These are phyloP conservation scores for Xerus inauris DNA, from an alignment of 2,113 vertebrate genomes.

Conservation along the genomic window DNA sequence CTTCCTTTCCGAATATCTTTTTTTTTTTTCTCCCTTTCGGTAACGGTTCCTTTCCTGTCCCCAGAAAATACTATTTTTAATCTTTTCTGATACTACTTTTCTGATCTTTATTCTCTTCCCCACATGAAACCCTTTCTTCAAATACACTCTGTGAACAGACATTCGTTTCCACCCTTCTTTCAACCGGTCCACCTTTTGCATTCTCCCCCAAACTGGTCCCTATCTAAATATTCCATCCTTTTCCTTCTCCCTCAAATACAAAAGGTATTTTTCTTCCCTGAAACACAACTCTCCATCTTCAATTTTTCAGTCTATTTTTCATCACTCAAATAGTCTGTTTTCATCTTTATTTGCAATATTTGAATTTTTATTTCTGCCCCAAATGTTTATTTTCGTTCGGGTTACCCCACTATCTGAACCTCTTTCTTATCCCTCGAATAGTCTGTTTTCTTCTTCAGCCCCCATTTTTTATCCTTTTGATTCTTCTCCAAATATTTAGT, in stretches of 20 bases:
- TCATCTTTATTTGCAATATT: conserved; percentile 15
- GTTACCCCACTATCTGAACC: neutral
- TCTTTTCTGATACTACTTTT: neutral
- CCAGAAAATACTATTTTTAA: conserved; percentile 4
- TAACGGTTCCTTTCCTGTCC: conserved; percentile 28
- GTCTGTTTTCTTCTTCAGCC: conserved; percentile 2
- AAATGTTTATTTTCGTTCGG: conserved; percentile 48
- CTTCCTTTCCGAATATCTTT: neutral
- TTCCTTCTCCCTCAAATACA: neutral
- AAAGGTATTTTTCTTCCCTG: conserved; percentile 4
- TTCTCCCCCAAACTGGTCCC: neutral
- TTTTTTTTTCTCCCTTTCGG: neutral
- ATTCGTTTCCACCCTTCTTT: conserved; percentile 34
- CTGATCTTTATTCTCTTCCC: neutral
- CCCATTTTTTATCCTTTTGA: conserved; percentile 22
- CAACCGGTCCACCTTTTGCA: neutral
- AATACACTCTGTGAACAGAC: conserved; percentile 10
- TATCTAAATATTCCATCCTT: neutral
- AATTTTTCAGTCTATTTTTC: neutral
- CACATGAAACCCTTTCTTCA: conserved; percentile 9
- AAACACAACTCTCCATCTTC: neutral
- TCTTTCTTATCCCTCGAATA: neutral
- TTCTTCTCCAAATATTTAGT: conserved; percentile 47
- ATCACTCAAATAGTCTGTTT: neutral
- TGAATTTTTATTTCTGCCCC: conserved; percentile 44